These are phyloP conservation scores for Zophobas atratus DNA, from an alignment of 1,140 invertebrate species.

Conservation along the genomic window DNA sequence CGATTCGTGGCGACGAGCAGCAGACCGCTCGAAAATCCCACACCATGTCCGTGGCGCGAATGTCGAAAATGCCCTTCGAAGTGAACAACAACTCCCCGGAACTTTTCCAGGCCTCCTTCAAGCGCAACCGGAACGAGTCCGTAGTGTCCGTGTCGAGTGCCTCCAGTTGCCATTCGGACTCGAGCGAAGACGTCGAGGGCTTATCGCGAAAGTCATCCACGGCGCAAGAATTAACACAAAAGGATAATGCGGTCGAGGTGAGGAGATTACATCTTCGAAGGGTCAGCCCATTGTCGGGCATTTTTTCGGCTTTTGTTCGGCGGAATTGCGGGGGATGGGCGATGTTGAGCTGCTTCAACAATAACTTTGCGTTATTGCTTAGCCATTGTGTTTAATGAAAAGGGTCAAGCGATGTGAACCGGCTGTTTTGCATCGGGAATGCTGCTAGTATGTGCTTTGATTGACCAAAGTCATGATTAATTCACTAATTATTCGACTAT, in stretches of 20 bases:
- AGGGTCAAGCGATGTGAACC: slow-evolving; percentile 34
- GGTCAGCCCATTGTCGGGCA: slow-evolving; percentile 8
- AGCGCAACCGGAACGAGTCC: slow-evolving; percentile 30
- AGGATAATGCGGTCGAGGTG: slow-evolving; percentile 29
- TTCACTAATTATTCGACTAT: not conserved
- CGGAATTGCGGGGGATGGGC: not conserved
- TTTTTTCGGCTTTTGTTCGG: slow-evolving; percentile 6
- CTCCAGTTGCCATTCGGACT: slow-evolving; percentile 49
- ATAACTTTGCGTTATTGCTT: slow-evolving; percentile 31
- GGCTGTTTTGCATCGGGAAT: slow-evolving; percentile 3
- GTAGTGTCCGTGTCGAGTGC: slow-evolving; percentile 47
- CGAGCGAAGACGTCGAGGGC: slow-evolving; percentile 44
- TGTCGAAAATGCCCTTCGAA: slow-evolving; percentile 32
- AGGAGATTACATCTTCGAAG: slow-evolving; percentile 26
- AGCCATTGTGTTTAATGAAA: slow-evolving; percentile 33
- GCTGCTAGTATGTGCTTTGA: slow-evolving; percentile 10
- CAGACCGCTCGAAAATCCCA: slow-evolving; percentile 10
- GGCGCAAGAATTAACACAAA: slow-evolving; percentile 34
- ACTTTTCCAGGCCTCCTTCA: slow-evolving; percentile 9
- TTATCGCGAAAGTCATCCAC: slow-evolving; percentile 40
- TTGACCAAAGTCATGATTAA: slow-evolving; percentile 17
- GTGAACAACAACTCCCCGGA: slow-evolving; percentile 29
- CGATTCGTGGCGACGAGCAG: slow-evolving; percentile 13
- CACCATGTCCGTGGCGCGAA: slow-evolving; percentile 19
- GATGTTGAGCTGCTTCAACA: slow-evolving; percentile 1